These are phyloP conservation scores for Amyelois transitella DNA, from an alignment of 1,140 invertebrate species.

Conservation along the genomic window DNA sequence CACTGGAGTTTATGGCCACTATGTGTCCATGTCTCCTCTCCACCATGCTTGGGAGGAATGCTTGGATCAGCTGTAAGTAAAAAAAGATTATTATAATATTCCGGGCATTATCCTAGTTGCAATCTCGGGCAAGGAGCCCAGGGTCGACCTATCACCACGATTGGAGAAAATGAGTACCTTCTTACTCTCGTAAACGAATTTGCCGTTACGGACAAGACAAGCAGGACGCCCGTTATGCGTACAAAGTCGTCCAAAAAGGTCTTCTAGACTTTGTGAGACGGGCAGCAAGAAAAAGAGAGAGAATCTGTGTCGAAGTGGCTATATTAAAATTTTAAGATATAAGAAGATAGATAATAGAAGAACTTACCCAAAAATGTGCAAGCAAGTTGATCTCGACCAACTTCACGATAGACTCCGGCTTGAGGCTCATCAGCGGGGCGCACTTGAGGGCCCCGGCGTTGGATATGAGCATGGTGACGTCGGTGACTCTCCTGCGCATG, in stretches of 20 bases:
- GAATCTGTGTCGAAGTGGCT: not conserved
- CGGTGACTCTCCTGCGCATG: constrained; percentile 72
- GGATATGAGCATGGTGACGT: constrained; percentile 76
- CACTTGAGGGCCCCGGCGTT: constrained; percentile 41
- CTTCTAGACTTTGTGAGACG: too few species aligned
- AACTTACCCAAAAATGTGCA: constrained; percentile 81
- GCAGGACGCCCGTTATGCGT: too few species aligned
- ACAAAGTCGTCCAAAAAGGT: too few species aligned
- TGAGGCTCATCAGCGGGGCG: constrained; percentile 70
- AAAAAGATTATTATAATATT: too few species aligned
- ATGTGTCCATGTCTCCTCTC: constrained; percentile 84
- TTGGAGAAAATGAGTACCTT: too few species aligned
- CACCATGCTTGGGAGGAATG: constrained; percentile 87
- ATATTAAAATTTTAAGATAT: too few species aligned
- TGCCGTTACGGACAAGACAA: too few species aligned
- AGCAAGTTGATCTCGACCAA: constrained; percentile 81
- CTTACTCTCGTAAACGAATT: too few species aligned
- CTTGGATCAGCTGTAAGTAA: constrained; percentile 68
- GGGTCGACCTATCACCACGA: too few species aligned
- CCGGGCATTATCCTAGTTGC: too few species aligned
- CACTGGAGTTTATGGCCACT: constrained; percentile 86
- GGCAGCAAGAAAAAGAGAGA: too few species aligned
- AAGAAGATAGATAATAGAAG: not conserved
- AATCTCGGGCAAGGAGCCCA: too few species aligned
- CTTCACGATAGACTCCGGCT: constrained; percentile 74